Percentiles rank a stretch among this genome's conserved stretches.
Conservation (phyloP, 2,888 invertebrate species). For the Drosophila quinaria region DNA sequence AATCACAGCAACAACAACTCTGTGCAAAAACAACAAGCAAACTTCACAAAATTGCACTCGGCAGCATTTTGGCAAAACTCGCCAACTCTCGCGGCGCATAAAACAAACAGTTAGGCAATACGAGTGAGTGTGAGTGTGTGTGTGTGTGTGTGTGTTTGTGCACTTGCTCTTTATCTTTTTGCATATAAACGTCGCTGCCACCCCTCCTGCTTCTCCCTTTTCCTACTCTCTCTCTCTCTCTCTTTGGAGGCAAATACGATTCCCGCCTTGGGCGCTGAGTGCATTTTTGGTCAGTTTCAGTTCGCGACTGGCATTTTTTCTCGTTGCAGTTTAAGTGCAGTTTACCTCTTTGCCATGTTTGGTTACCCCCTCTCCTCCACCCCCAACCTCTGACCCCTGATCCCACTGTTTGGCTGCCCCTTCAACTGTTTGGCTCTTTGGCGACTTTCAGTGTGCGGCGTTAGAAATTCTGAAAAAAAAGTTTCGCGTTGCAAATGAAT, state of each 20-base stretch:
- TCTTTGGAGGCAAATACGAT: slow-evolving; percentile 6
- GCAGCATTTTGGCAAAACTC: slow-evolving; percentile 74
- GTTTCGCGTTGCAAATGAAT: slow-evolving; percentile 78
- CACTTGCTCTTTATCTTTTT: slow-evolving; percentile 81
- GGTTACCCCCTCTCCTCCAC: slow-evolving; percentile 21
- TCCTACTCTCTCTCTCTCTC: neutral
- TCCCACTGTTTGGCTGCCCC: slow-evolving; percentile 16
- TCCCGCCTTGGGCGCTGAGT: slow-evolving; percentile 60
- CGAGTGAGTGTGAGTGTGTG: slow-evolving; percentile 2
- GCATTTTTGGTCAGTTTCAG: slow-evolving; percentile 82
- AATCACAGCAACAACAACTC: slow-evolving; percentile 26
- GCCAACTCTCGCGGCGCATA: slow-evolving; percentile 66
- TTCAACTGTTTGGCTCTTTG: slow-evolving; percentile 51
- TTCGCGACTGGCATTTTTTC: slow-evolving; percentile 72
- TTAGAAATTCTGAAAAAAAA: slow-evolving; percentile 81
- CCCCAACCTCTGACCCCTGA: slow-evolving; percentile 1
- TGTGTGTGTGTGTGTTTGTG: slow-evolving; percentile 46
- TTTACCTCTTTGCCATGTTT: slow-evolving; percentile 74
- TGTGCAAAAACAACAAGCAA: slow-evolving; percentile 53
- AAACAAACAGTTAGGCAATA: slow-evolving; percentile 68
- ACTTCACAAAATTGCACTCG: slow-evolving; percentile 77
- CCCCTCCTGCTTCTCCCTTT: slow-evolving; percentile 11
- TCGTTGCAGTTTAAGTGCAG: slow-evolving; percentile 83
- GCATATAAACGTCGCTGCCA: slow-evolving; percentile 71
- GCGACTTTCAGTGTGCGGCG: slow-evolving; percentile 77